A percentile compares a stretch with the other conserved stretches of the same genome.
phyloP scores from a whole-genome alignment of 1,140 invertebrate genomes.

The Drosophila teissieri region DNA sequence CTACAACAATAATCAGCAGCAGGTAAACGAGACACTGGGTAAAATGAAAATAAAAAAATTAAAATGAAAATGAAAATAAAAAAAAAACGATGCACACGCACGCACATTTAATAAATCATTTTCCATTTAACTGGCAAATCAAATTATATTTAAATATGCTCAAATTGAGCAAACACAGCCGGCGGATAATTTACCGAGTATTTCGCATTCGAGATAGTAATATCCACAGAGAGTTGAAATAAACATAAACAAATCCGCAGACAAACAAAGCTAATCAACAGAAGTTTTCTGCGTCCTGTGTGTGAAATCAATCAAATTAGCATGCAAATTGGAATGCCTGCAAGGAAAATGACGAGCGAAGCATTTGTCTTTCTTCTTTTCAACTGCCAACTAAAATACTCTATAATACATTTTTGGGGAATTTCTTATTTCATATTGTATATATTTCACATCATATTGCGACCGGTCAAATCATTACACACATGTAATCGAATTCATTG shows the following conservation, averaged over 20 bases:
- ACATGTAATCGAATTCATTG: not conserved
- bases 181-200: conserved; percentile 15
- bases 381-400: not conserved
- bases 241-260: conserved; percentile 22
- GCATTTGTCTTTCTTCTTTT: not conserved
- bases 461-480: not conserved
- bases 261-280: conserved; percentile 36
- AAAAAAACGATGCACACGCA: conserved; percentile 1
- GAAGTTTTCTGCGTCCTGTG: conserved; percentile 7
- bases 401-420: not conserved
- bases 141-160: conserved; percentile 69
- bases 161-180: conserved; percentile 52
- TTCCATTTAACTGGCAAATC: conserved; percentile 64
- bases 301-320: conserved; percentile 44
- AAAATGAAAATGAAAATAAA: not conserved
- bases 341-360: not conserved
- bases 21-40: not conserved
- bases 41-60: conserved; percentile 21
- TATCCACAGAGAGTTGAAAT: conserved; percentile 1
- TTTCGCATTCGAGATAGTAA: not conserved
- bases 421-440: too few species aligned
- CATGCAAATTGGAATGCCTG: conserved; percentile 32
- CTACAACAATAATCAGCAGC: conserved; percentile 58
- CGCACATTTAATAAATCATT: conserved; percentile 64
- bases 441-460: too few species aligned